Percentiles rank a stretch among this genome's conserved stretches.
These are phyloP conservation scores for Microctonus aethiopoides DNA, from an alignment of 2,888 invertebrate genomes.

Conservation along the genomic window DNA sequence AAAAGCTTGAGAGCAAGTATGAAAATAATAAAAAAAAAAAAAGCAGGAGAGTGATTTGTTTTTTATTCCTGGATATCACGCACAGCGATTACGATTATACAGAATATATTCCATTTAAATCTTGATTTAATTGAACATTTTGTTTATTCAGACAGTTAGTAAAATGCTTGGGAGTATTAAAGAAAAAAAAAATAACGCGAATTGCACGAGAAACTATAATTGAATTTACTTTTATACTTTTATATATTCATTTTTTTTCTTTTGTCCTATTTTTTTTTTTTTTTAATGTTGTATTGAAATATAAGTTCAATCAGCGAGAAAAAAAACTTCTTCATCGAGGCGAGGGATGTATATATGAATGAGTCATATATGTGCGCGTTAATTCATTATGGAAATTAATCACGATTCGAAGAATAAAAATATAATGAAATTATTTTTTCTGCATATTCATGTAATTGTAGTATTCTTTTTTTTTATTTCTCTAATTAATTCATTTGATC, in stretches of 20 bases:
- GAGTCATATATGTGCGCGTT: constrained; percentile 10
- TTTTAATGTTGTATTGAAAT: no score
- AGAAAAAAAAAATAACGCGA: background rate
- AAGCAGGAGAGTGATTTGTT: background rate
- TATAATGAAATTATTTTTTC: background rate
- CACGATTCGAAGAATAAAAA: constrained; percentile 1
- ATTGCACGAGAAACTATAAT: background rate
- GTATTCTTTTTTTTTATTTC: background rate
- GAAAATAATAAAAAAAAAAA: background rate
- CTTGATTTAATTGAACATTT: background rate
- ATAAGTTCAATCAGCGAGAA: background rate
- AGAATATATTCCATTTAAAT: background rate
- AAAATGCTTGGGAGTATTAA: background rate
- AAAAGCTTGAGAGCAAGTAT: no score
- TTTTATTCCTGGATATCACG: background rate
- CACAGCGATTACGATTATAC: background rate
- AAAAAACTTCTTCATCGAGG: no score
- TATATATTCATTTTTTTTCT: background rate
- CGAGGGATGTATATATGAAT: no score
- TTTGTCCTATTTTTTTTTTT: no score
- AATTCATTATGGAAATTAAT: constrained; percentile 13
- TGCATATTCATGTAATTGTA: no score
- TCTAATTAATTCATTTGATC: background rate
- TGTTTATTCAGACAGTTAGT: background rate
- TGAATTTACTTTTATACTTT: background rate